Evolutionary conservation across 64 coral and sea anemone genomes (phyloP), one percentile per base, ranked within the genome.

Genomic region (Acropora tenuis): DNA sequence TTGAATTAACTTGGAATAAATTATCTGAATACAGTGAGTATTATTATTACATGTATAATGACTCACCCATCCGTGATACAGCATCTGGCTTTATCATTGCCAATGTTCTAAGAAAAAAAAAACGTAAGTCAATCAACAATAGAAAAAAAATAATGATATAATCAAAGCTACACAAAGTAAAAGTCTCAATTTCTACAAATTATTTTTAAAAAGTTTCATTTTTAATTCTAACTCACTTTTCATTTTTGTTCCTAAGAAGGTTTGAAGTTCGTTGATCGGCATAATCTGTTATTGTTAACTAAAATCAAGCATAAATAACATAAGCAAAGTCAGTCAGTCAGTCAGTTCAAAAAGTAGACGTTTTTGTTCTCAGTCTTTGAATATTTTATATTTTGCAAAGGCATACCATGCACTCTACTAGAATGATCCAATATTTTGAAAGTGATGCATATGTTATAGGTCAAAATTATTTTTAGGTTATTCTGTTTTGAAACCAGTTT

Each of bases 41-140:
- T 30, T 30, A 30, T 30, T 30, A 30, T 30, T 55, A 55, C 52
- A 55, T 55, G 52, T 11, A 63, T 7, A 10, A 7, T 45, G 43
- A 90, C 90, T 73, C 80, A 96, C 94, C 94, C 90, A 96, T 92
- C 40, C 92, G 94, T 44, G 84, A 63, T 20, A 96, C 20, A 49
- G 82, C 95, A 96, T 96, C 95, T 72, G 95, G 95, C 86, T 96
- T 96, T 59, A 96, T 96, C 82, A 96, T 87, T 66, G 95, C 91
- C 20, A 96, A 88, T 57, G 95, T 96, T 83, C 95, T 96, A 43
- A 8, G 63, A 41, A 69, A 90, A 43, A 68, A 66, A 41, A 45
- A 77, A 0, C 17, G 40, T 71, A 17, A 71, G 40, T 71, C 68
- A 71, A 20, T 71, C 20, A 20, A 20, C 5, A 55, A 5, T 55